Conservation (phyloP, 2,113 vertebrate species). For the Daubentonia madagascariensis region DNA sequence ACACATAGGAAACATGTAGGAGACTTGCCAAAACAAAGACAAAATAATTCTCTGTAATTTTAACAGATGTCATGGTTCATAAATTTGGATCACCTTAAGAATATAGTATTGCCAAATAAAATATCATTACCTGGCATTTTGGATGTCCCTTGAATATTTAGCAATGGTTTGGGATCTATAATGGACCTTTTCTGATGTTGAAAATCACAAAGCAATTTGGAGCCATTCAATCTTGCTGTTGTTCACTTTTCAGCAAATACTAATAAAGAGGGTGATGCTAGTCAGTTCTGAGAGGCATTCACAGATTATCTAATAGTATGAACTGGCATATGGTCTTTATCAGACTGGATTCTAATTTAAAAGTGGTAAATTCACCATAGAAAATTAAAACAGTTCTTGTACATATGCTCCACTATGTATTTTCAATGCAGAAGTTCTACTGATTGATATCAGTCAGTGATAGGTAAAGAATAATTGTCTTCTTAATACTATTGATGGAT, state of each 20-base stretch:
- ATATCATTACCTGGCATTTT: slow-evolving; percentile 38
- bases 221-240: background rate
- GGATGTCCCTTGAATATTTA: background rate
- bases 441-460: background rate
- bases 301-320: background rate
- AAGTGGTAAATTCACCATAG: background rate
- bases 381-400: background rate
- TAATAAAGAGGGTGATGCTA: background rate
- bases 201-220: slow-evolving; percentile 34
- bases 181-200: background rate
- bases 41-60: slow-evolving; percentile 38
- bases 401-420: background rate
- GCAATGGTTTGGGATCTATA: background rate
- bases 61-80: slow-evolving; percentile 12
- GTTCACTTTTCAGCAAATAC: slow-evolving; percentile 18
- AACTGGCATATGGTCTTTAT: background rate
- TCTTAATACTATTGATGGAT: background rate
- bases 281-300: background rate
- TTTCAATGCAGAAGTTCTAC: background rate
- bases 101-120: slow-evolving; percentile 33
- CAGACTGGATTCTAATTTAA: background rate
- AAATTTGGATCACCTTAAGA: slow-evolving; percentile 28
- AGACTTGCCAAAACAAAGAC: slow-evolving; percentile 26
- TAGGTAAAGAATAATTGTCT: background rate
- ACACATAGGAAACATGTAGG: background rate